Base-by-base conservation (phyloP, 2,113 vertebrate species). In the Tinamus guttatus region DNA sequence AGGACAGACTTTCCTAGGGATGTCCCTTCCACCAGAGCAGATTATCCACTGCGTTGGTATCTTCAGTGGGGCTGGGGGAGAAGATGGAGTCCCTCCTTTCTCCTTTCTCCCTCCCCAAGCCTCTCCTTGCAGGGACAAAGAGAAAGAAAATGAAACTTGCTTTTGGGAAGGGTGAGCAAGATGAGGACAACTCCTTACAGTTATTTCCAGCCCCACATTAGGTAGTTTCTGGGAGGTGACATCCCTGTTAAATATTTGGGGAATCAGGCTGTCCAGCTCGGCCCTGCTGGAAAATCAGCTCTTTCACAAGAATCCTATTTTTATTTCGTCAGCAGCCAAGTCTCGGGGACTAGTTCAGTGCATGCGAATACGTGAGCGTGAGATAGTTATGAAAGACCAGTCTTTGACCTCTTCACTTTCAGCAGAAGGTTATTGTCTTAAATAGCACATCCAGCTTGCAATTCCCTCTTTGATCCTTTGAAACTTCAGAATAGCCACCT, bases 401-500 rank as follows among this genome's bases (percentile, higher is more conserved):
- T 65, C 52, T 79, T 34, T 41, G 34, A 78, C 91, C 95, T 94
- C 89, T 36, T 88, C 73, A 30, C 45, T 95, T 89, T 89, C 84
- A 83, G 93, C 77, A 76, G 92, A 91, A 97, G 91, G 94, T 96
- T 95, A 90, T 87, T 38, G 27, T 95, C 81, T 81, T 70, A 95
- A 92, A 96, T 77, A 96, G 78, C 94, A 79, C 67, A 90, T 92
- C 83, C 77, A 91, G 87, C 87, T 87, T 25, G 0, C 95, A 85
- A 91, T 93, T 91, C 93, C 93, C 92, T 63, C 25, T 93, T 96
- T 95, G 93, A 85, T 94, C 65, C 75, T 56, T 89, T 64, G 69
- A 73, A 79, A 81, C 78, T 76, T 90, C 51, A 78, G 56, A 83
- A 76, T 70, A 77, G 32, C 71, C 75, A 94, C 95, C 84, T 91